Percentiles rank a stretch among this genome's conserved stretches.
Conservation (phyloP, 1,140 invertebrate genomes). For the Sminthurinus signatus region DNA sequence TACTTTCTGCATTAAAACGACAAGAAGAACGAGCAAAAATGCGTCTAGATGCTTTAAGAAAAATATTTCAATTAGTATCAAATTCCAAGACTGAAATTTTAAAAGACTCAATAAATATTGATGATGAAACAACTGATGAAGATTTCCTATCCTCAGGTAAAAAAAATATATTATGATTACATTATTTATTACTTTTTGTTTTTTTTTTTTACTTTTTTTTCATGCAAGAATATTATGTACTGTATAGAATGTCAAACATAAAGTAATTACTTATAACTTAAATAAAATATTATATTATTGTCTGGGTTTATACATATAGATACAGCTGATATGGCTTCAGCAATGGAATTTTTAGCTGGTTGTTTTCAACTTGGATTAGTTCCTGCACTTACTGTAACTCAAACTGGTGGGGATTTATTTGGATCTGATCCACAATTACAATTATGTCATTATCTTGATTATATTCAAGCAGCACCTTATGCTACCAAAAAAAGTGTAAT, state of each 20-base stretch:
- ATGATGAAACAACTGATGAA: slow-evolving; percentile 33
- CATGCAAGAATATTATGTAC: too few relatives aligned
- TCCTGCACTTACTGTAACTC: slow-evolving; percentile 35
- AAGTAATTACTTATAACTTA: too few relatives aligned
- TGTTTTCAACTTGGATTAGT: slow-evolving; percentile 52
- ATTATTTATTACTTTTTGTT: too few relatives aligned
- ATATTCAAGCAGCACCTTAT: slow-evolving; percentile 47
- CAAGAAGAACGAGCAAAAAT: slow-evolving; percentile 29
- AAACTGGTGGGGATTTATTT: slow-evolving; percentile 31
- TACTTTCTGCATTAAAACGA: slow-evolving; percentile 24
- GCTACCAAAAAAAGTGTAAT: slow-evolving; percentile 47
- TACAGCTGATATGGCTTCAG: too few relatives aligned
- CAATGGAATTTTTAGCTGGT: slow-evolving; percentile 55
- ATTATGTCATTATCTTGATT: slow-evolving; percentile 51
- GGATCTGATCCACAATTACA: slow-evolving; percentile 40
- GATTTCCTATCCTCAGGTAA: slow-evolving; percentile 49
- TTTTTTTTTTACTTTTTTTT: too few relatives aligned
- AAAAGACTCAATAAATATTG: background rate
- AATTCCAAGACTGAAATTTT: background rate
- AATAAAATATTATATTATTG: too few relatives aligned
- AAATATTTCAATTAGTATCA: slow-evolving; percentile 26
- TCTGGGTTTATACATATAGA: too few relatives aligned
- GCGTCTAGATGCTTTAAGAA: slow-evolving; percentile 27
- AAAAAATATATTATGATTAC: too few relatives aligned
- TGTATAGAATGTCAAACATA: too few relatives aligned